Evolutionary conservation across 2,113 vertebrate species (phyloP).

Genomic region (Megalops atlanticus): DNA sequence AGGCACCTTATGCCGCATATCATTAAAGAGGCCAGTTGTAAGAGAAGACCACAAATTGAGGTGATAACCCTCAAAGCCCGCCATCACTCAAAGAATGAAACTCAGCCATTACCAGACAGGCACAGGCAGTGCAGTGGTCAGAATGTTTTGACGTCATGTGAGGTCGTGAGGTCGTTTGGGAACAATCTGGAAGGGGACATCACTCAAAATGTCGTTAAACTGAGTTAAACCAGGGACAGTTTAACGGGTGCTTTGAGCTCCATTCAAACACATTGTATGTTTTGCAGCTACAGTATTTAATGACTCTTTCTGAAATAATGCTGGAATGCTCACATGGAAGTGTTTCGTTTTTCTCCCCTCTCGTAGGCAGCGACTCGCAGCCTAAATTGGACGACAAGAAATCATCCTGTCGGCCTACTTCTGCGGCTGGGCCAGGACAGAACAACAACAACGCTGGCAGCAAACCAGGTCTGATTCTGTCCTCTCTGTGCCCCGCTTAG

Average conservation of each 20-base stretch:
- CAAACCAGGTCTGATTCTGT: slow-evolving; percentile 71
- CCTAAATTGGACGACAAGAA: slow-evolving; percentile 79
- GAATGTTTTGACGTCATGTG: background rate
- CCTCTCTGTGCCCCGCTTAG: background rate
- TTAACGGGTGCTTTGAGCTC: too few relatives aligned
- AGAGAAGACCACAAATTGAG: background rate
- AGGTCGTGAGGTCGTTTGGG: background rate
- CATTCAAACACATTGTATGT: too few relatives aligned
- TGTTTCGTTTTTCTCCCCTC: slow-evolving; percentile 4
- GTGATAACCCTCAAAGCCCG: background rate
- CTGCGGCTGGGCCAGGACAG: slow-evolving; percentile 69
- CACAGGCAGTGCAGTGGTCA: background rate
- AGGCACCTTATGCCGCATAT: background rate
- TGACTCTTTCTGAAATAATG: too few relatives aligned
- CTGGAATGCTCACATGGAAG: background rate
- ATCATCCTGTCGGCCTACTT: slow-evolving; percentile 54
- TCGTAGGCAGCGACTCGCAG: slow-evolving; percentile 69
- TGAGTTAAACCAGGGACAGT: too few relatives aligned
- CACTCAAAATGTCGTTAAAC: too few relatives aligned
- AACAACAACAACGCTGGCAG: slow-evolving; percentile 58
- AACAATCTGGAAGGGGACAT: too few relatives aligned
- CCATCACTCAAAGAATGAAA: background rate
- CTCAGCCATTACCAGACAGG: background rate
- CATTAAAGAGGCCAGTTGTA: background rate
- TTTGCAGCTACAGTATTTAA: too few relatives aligned